Conservation (phyloP, 2,797 vertebrate genomes). For the Poeciliopsis paucimaculata region DNA sequence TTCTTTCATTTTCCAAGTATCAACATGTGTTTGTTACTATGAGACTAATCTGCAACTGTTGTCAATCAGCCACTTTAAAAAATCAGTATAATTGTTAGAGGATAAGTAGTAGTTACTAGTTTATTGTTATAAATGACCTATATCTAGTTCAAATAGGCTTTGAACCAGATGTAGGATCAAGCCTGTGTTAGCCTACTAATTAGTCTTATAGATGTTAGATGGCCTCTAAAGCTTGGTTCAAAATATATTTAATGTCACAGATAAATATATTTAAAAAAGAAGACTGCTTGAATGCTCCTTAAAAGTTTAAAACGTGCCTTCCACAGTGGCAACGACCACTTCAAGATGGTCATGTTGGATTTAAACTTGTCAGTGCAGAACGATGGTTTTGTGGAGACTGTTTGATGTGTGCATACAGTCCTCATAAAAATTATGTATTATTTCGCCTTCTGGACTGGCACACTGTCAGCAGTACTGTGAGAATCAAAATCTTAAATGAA, state of each 20-base stretch:
- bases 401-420: background rate
- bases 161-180: background rate
- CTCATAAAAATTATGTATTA: background rate
- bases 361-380: background rate
- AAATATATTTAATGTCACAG: too few species aligned
- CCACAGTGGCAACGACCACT: background rate
- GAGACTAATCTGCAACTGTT: background rate
- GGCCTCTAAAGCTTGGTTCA: background rate
- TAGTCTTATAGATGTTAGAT: background rate
- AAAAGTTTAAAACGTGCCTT: background rate
- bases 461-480: background rate
- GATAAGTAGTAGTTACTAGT: background rate
- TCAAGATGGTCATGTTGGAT: background rate
- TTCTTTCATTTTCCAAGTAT: background rate
- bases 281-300: background rate
- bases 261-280: too few species aligned
- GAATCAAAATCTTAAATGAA: background rate
- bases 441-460: background rate
- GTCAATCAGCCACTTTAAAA: background rate
- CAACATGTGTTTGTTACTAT: background rate
- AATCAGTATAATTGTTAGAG: background rate
- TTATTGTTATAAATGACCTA: background rate
- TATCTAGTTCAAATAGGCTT: background rate
- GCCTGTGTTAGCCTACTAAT: background rate
- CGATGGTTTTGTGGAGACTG: background rate